A percentile compares a stretch with the other conserved stretches of the same genome.
phyloP scores from a whole-genome alignment of 1,140 invertebrate species.

The Microvelia longipes region DNA sequence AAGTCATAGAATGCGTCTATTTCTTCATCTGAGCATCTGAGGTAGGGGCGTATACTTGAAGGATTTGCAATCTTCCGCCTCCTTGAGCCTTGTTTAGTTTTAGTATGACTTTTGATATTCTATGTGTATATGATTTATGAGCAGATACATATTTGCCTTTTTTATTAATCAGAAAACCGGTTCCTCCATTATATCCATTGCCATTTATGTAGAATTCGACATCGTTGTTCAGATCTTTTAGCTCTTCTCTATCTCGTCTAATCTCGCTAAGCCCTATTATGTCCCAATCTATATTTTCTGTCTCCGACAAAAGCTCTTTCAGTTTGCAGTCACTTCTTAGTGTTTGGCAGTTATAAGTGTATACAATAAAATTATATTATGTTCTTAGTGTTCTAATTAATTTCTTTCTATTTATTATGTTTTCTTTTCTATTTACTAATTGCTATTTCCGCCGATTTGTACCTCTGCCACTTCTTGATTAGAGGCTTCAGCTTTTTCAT shows the following conservation, averaged over 20 bases:
- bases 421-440: background rate
- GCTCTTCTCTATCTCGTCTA: background rate
- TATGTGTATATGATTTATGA: background rate
- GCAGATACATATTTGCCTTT: background rate
- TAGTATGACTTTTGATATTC: background rate
- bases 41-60: background rate
- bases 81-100: background rate
- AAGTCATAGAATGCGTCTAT: background rate
- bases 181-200: background rate
- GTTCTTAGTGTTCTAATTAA: background rate
- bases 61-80: background rate
- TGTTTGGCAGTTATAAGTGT: background rate
- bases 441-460: background rate
- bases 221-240: background rate
- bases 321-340: background rate
- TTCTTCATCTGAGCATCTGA: background rate
- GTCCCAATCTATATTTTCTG: background rate
- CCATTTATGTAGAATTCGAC: background rate
- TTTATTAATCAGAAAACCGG: background rate
- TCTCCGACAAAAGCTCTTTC: background rate
- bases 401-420: background rate
- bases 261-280: background rate
- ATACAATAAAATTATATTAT: background rate
- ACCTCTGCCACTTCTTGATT: no score
- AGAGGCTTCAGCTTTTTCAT: no score